Conservation (phyloP, 1,140 invertebrate species). For the Chlorops oryzae region DNA sequence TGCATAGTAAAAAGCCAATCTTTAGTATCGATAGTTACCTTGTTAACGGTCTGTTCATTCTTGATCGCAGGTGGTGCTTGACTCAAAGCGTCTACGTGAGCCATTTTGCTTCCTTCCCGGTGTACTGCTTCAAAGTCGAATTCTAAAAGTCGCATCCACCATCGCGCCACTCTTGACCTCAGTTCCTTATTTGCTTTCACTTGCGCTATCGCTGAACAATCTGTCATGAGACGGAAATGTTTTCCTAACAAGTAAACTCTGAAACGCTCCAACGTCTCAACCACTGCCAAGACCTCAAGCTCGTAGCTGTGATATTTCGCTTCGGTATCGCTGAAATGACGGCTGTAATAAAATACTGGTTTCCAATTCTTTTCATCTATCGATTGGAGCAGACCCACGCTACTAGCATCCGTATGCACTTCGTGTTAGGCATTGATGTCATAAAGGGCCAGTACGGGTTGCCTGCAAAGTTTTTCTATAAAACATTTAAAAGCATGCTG, state of each 20-base stretch:
- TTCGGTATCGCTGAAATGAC: neutral
- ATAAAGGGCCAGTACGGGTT: constrained; percentile 18
- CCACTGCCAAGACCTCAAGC: constrained; percentile 35
- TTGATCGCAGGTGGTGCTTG: too few relatives aligned
- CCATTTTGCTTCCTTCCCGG: neutral
- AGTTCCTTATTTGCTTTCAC: constrained; percentile 44
- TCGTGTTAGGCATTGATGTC: constrained; percentile 8
- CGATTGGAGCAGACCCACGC: constrained; percentile 5
- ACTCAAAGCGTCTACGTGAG: constrained; percentile 17
- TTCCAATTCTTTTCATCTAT: neutral
- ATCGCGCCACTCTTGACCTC: constrained; percentile 24
- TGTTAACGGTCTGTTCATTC: too few relatives aligned
- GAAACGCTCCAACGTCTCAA: constrained; percentile 28
- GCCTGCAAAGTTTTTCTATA: constrained; percentile 9
- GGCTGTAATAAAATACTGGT: neutral
- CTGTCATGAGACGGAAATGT: constrained; percentile 38
- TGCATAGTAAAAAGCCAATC: constrained; percentile 9
- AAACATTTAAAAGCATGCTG: constrained; percentile 10
- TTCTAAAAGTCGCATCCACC: constrained; percentile 3
- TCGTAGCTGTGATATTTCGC: constrained; percentile 30
- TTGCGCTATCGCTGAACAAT: constrained; percentile 39
- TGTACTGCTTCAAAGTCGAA: constrained; percentile 1
- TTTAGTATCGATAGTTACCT: neutral
- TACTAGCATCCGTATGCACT: constrained; percentile 24
- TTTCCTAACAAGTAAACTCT: constrained; percentile 34